These are phyloP conservation scores for Heliconius nattereri DNA, from an alignment of 1,140 invertebrate species.

Conservation along the genomic window DNA sequence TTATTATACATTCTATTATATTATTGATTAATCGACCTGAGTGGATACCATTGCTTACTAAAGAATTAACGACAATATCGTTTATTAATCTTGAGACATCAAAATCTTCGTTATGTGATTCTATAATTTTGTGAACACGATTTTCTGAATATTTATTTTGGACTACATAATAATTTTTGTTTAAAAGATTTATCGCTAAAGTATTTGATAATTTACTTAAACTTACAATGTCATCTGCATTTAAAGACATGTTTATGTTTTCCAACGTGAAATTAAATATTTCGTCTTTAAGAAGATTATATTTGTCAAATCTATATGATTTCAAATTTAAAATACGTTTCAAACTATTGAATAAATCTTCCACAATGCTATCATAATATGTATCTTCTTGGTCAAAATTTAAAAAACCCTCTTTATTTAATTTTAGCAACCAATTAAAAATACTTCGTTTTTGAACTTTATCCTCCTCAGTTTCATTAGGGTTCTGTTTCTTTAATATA, in stretches of 20 bases:
- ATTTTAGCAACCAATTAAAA: constrained; percentile 17
- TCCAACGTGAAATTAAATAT: constrained; percentile 29
- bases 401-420: constrained; percentile 10
- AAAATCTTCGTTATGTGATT: neutral
- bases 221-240: neutral
- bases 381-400: constrained; percentile 18
- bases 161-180: neutral
- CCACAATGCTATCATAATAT: constrained; percentile 1
- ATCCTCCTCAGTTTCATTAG: neutral
- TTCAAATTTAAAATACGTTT: constrained; percentile 21
- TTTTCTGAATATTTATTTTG: neutral
- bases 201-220: constrained; percentile 24
- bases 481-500: neutral
- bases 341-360: constrained; percentile 20
- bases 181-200: constrained; percentile 20
- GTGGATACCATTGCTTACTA: neutral
- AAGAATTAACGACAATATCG: neutral
- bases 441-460: constrained; percentile 2
- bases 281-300: constrained; percentile 23
- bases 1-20: constrained; percentile 18
- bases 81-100: neutral
- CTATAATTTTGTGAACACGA: neutral
- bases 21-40: constrained; percentile 16
- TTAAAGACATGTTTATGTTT: constrained; percentile 2
- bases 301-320: constrained; percentile 12